A percentile compares a stretch with the other conserved stretches of the same genome.
These are phyloP conservation scores for Megamerina dolium DNA, from an alignment of 2,888 invertebrate genomes.

Conservation along the genomic window DNA sequence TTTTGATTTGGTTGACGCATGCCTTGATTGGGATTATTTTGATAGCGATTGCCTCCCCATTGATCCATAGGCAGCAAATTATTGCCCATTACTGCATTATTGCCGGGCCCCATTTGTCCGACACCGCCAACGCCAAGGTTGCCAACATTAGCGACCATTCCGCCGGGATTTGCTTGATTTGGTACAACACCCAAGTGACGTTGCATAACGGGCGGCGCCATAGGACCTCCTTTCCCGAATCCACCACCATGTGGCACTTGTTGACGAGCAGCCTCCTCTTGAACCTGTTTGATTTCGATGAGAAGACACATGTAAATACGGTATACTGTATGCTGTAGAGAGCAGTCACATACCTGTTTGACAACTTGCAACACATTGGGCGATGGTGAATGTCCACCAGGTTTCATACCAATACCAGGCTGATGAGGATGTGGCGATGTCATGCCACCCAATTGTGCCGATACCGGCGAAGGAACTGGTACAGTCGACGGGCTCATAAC, in stretches of 20 bases:
- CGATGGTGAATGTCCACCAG: conserved; percentile 67
- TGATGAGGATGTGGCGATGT: conserved; percentile 55
- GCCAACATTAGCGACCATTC: conserved; percentile 31
- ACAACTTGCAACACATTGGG: conserved; percentile 79
- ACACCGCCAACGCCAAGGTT: conserved; percentile 27
- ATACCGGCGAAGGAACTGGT: conserved; percentile 53
- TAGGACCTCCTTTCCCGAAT: conserved; percentile 63
- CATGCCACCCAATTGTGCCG: conserved; percentile 49
- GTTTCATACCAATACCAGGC: conserved; percentile 59
- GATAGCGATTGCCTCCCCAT: conserved; percentile 52
- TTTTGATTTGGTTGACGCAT: conserved; percentile 51
- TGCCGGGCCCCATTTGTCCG: conserved; percentile 21
- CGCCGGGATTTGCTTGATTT: conserved; percentile 38
- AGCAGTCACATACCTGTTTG: conserved; percentile 55
- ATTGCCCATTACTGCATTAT: conserved; percentile 46
- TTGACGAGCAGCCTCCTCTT: conserved; percentile 87
- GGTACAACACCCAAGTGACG: conserved; percentile 43
- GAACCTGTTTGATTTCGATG: conserved; percentile 54
- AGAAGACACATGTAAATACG: not conserved
- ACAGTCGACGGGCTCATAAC: conserved; percentile 56
- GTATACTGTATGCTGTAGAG: not conserved
- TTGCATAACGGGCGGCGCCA: conserved; percentile 53
- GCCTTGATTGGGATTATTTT: conserved; percentile 45
- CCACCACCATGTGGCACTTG: conserved; percentile 67
- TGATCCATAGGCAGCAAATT: conserved; percentile 55